Evolutionary conservation across 2,113 vertebrate species (phyloP).

Genomic region (Varanus salvator): DNA sequence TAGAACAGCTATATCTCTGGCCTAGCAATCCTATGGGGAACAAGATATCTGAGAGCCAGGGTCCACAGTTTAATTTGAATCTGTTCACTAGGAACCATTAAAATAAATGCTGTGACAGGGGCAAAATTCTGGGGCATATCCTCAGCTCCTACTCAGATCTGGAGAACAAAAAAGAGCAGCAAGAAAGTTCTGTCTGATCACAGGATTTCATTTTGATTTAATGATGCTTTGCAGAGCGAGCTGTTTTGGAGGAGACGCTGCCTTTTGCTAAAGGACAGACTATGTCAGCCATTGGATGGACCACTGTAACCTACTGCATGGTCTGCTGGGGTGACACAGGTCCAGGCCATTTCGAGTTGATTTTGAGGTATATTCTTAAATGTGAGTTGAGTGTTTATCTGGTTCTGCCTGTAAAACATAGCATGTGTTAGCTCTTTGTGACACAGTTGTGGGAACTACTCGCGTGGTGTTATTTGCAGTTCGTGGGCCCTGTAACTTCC

Average conservation of each 20-base stretch:
- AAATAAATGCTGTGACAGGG: background rate
- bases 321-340: background rate
- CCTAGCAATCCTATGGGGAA: background rate
- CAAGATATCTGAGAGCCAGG: background rate
- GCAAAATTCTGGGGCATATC: background rate
- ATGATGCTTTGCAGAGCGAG: background rate
- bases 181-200: background rate
- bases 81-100: background rate
- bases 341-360: background rate
- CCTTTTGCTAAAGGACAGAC: background rate
- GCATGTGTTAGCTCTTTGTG: slow-evolving; percentile 50
- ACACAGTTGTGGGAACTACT: slow-evolving; percentile 66
- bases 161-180: background rate
- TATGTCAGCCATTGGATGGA: background rate
- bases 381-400: slow-evolving; percentile 17
- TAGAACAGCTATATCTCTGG: background rate
- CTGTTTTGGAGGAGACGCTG: background rate
- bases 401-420: slow-evolving; percentile 59
- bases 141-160: background rate
- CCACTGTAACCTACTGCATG: background rate
- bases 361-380: background rate
- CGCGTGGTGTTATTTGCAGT: slow-evolving; percentile 58
- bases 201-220: background rate
- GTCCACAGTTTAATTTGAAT: background rate
- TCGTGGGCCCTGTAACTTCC: slow-evolving; percentile 52